A percentile compares a stretch with the other conserved stretches of the same genome.
Conservation (phyloP, 2,797 vertebrate genomes). For the Molossus alvarezi region DNA sequence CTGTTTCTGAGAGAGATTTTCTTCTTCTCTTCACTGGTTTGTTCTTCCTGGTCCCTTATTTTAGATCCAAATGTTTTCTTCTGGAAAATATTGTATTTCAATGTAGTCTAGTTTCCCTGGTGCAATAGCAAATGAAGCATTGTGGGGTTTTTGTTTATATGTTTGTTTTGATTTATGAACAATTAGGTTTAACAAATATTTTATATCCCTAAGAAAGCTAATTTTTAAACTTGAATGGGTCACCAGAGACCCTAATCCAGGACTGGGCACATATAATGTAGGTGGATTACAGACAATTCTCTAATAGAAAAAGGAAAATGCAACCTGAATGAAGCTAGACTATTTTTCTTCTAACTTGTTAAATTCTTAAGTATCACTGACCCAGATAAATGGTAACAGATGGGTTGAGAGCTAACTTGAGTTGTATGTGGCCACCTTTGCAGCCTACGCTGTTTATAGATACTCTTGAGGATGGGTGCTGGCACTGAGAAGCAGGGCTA, state of each 20-base stretch:
- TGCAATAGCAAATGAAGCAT: background rate
- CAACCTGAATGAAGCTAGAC: background rate
- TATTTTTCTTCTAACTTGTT: conserved; percentile 43
- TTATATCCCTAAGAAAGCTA: background rate
- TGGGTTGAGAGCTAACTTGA: conserved; percentile 41
- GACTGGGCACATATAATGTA: background rate
- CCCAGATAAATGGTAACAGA: conserved; percentile 67
- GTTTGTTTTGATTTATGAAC: background rate
- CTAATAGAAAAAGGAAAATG: background rate
- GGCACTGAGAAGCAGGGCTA: background rate
- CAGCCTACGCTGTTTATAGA: conserved; percentile 1
- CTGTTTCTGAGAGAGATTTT: conserved; percentile 58
- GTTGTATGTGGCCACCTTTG: background rate
- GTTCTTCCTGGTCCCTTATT: conserved; percentile 69
- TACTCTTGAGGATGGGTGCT: background rate
- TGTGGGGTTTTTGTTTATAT: background rate
- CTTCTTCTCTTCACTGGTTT: conserved; percentile 14
- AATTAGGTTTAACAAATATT: background rate
- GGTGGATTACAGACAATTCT: background rate
- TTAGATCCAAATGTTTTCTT: conserved; percentile 65
- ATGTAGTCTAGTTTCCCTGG: conserved; percentile 52
- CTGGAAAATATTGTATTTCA: conserved; percentile 56
- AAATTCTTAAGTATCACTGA: conserved; percentile 62
- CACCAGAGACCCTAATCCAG: background rate
- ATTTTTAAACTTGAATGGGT: conserved; percentile 43